Conservation (phyloP, 2,113 vertebrate genomes). For the Corythornis cristatus region DNA sequence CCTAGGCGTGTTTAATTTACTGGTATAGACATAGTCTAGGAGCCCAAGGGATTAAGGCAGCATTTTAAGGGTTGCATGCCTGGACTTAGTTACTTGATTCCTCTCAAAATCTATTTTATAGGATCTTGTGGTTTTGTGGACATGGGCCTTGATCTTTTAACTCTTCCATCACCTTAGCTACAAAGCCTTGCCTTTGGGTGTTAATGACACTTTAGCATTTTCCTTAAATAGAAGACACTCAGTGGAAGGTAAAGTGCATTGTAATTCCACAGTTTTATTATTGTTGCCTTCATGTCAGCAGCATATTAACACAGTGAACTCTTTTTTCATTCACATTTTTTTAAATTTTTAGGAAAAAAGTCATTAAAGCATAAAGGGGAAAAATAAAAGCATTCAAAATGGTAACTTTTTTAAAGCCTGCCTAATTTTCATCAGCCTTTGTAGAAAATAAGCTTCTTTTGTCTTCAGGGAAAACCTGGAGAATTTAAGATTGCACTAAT, state of each 20-base stretch:
- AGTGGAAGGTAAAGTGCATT: background rate
- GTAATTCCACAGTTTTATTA: background rate
- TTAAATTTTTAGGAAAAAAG: background rate
- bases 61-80: slow-evolving; percentile 48
- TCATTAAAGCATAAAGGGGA: background rate
- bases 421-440: background rate
- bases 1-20: slow-evolving; percentile 59
- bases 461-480: background rate
- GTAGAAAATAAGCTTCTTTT: background rate
- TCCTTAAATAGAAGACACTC: background rate
- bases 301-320: background rate
- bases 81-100: slow-evolving; percentile 51
- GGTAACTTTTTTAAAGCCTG: background rate
- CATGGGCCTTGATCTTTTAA: background rate
- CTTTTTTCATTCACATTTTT: background rate
- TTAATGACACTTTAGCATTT: background rate
- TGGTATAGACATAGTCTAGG: slow-evolving; percentile 39
- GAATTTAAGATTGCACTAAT: background rate
- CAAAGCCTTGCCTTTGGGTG: background rate
- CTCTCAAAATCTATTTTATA: slow-evolving; percentile 19
- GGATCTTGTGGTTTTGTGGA: background rate
- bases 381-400: background rate
- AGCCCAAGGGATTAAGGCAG: slow-evolving; percentile 65
- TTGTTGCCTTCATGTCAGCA: background rate
- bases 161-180: background rate